Base-by-base conservation (phyloP, 2,797 vertebrate species). In the Thalassophryne amazonica region DNA sequence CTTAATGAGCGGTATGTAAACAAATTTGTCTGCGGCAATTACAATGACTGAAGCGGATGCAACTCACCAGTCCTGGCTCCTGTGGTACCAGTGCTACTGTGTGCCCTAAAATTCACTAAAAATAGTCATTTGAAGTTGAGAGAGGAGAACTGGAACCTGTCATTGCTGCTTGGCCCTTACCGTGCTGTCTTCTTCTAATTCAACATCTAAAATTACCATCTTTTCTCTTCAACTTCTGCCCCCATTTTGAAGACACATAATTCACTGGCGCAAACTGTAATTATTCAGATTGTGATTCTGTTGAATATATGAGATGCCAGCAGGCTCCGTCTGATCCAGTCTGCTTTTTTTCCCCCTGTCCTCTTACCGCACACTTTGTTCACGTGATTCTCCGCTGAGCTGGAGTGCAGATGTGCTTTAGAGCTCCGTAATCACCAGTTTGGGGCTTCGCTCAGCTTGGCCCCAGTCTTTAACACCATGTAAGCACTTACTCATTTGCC, bases 401-500 rank as follows among this genome's bases (percentile, higher is more conserved):
- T 78, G 76, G 69, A 78, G 77, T 84, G 76, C 88, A 91, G 86
- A 91, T 89, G 88, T 89, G 85, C 76, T 87, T 85, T 63, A 76
- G 71, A 82, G 78, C 73, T 75, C 23, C 2, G 73, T 90, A 91
- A 91, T 91, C 83, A 91, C 78, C 60, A 56, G 83, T 84, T 87
- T 90, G 73, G 69, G 88, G 86, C 87, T 89, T 86, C 84, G 88
- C 75, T 33, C 80, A 31, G 60, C 81, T 87, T 79, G 22, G 73
- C 81, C 82, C 80, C 54, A 60, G 80, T 81, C 82, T 84, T 88
- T 88, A 88, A 85, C 83, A 84, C 84, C 86, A 73, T 89, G 87
- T 89, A 92, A 90, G 87, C 87, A 86, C 89, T 88, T 86, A 87
- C 81, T 89, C 86, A 89, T 90, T 89, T 85, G 77, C 75, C 84